Conservation (phyloP, 2,113 vertebrate genomes). For the Serilophus lunatus region DNA sequence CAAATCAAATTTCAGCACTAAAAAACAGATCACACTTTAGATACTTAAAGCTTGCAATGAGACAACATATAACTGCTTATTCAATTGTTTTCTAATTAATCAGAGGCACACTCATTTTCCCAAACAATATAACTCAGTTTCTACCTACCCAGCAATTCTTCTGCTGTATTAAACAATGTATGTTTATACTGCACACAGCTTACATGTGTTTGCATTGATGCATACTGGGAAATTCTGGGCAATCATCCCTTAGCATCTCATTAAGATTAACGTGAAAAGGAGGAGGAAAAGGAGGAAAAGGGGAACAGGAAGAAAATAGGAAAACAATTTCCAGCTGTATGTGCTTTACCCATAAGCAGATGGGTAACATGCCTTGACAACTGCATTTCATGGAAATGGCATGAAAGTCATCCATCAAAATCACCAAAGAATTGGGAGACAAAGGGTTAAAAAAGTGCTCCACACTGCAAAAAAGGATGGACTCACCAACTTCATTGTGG, state of each 20-base stretch:
- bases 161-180: not conserved
- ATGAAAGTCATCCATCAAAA: not conserved
- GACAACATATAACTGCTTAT: not conserved
- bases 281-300: not conserved
- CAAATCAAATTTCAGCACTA: not conserved
- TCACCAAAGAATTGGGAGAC: not conserved
- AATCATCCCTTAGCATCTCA: not conserved
- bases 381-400: not conserved
- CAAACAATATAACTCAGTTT: not conserved
- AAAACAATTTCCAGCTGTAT: not conserved
- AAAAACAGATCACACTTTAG: not conserved
- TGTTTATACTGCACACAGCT: not conserved
- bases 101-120: not conserved
- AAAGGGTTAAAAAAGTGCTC: not conserved
- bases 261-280: not conserved
- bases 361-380: fast-evolving
- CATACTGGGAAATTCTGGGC: not conserved
- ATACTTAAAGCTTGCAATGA: not conserved
- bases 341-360: not conserved
- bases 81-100: slow-evolving; percentile 1
- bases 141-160: not conserved
- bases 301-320: not conserved
- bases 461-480: not conserved
- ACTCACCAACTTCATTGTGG: not conserved
- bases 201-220: not conserved